Evolutionary conservation across 2,888 invertebrate genomes (phyloP).

Genomic region (Carcina quercana): DNA sequence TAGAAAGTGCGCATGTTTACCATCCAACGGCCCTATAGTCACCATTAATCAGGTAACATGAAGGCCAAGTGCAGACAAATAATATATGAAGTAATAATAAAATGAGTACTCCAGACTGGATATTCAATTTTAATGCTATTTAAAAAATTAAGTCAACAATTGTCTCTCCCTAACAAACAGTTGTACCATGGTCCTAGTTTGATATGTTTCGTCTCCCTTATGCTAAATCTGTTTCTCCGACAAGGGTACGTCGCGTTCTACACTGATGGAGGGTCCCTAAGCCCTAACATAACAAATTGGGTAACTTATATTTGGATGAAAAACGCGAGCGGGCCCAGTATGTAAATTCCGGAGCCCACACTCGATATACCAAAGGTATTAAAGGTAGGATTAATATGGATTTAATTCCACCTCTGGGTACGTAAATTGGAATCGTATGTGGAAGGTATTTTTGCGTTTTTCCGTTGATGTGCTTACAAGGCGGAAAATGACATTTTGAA

Average conservation of each 20-base stretch:
- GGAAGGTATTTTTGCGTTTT: no score
- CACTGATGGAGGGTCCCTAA: conserved; percentile 24
- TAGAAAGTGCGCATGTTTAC: no score
- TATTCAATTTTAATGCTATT: no score
- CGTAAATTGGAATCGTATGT: not conserved
- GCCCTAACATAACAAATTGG: conserved; percentile 58
- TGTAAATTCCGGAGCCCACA: conserved; percentile 22
- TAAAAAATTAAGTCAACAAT: no score
- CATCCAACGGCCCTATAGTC: no score
- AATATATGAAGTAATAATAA: no score
- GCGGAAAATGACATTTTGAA: no score
- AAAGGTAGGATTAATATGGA: conserved; percentile 6
- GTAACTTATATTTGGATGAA: conserved; percentile 44
- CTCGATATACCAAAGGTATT: conserved; percentile 3
- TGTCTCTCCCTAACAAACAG: no score
- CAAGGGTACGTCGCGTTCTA: conserved; percentile 36
- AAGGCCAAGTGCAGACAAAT: no score
- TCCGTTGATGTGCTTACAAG: no score
- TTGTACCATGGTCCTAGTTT: conserved; percentile 42
- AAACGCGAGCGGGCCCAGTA: conserved; percentile 23
- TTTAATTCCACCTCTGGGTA: conserved; percentile 1
- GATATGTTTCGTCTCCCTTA: conserved; percentile 44
- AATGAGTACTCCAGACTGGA: no score
- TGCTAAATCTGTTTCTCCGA: conserved; percentile 47
- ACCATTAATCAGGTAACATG: no score